phyloP scores from a whole-genome alignment of 2,113 vertebrate genomes.

The Paramormyrops kingsleyae region DNA sequence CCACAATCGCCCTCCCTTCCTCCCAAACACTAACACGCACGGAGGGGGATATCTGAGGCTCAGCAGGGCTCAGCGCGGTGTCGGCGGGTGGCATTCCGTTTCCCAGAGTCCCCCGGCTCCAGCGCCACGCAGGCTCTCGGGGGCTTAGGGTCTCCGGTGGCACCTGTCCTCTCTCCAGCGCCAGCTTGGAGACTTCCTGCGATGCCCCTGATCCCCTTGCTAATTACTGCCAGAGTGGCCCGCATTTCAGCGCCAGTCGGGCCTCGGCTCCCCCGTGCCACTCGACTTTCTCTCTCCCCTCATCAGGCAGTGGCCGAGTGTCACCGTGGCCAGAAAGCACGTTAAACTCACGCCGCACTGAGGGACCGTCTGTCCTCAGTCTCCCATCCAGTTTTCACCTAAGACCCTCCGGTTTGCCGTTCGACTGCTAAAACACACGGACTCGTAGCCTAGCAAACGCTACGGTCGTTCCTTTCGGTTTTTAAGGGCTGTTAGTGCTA shows the following conservation, averaged over 20 bases:
- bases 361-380: not conserved
- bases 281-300: not conserved
- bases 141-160: conserved; percentile 52
- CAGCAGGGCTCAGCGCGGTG: conserved; percentile 27
- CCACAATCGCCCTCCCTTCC: not conserved
- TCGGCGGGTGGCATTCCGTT: conserved; percentile 39
- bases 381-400: conserved; percentile 53
- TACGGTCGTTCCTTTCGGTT: not conserved
- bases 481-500: not conserved
- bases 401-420: conserved; percentile 30
- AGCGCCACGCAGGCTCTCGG: conserved; percentile 26
- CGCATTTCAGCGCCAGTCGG: conserved; percentile 61
- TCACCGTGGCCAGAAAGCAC: not conserved
- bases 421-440: not conserved
- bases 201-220: conserved; percentile 51
- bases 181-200: conserved; percentile 52
- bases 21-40: not conserved
- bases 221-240: conserved; percentile 63
- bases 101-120: conserved; percentile 43
- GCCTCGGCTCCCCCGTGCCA: conserved; percentile 39
- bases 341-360: not conserved
- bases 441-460: not conserved
- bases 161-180: conserved; percentile 63
- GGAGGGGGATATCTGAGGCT: too few species aligned
- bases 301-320: not conserved